Evolutionary conservation across 2,113 vertebrate species (phyloP).

Genomic region (Uropsilus gracilis): DNA sequence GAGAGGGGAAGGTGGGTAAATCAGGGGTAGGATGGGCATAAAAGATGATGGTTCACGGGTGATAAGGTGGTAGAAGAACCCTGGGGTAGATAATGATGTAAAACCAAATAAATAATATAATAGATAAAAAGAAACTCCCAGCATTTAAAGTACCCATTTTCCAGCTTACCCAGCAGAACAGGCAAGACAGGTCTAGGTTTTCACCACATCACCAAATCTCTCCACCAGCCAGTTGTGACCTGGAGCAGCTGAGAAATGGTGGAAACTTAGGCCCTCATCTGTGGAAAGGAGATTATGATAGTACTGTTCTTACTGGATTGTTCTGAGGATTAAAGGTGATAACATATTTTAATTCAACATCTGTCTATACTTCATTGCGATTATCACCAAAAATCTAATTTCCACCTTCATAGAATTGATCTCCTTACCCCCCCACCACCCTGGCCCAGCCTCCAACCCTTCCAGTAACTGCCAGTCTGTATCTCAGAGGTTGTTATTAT

Average conservation of each 20-base stretch:
- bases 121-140: not conserved
- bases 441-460: not conserved
- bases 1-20: too few species aligned
- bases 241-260: not conserved
- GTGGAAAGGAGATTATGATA: not conserved
- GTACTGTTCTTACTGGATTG: not conserved
- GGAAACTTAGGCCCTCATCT: not conserved
- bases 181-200: not conserved
- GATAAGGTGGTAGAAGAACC: too few species aligned
- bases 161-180: not conserved
- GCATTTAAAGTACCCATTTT: not conserved
- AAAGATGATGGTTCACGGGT: too few species aligned
- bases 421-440: not conserved
- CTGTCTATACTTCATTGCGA: not conserved
- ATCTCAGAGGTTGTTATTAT: not conserved
- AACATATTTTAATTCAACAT: not conserved
- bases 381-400: not conserved
- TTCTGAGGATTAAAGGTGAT: not conserved
- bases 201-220: not conserved
- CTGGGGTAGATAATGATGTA: too few species aligned
- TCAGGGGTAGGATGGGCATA: too few species aligned
- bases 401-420: not conserved
- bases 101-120: too few species aligned
- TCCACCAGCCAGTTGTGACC: not conserved
- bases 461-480: not conserved